Base-by-base conservation (phyloP, 1,140 invertebrate species). In the Theocolax elegans region DNA sequence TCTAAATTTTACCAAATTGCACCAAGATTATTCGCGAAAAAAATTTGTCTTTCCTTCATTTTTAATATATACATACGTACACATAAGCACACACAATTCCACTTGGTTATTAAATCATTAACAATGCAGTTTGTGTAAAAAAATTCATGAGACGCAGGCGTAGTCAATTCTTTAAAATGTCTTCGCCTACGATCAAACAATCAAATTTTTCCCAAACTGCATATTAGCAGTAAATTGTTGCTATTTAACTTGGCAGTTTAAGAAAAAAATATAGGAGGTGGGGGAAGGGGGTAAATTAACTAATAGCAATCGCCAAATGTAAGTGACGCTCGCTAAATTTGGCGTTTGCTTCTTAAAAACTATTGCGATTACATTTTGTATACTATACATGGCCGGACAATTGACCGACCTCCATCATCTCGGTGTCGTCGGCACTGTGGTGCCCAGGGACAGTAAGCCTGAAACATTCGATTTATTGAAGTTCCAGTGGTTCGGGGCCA, bases 391-490 rank as follows among this genome's bases (percentile, higher is more conserved):
- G 77, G 58, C 76, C 77, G 4, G 77, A 62, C 67, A 81, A 65
- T 56, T 80, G 80, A 29, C 73, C 79, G 19, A 81, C 76, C 51
- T 84, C 84, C 73, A 83, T 80, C 81, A 85, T 84, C 60, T 85
- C 83, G 10, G 81, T 77, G 71, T 85, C 83, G 40, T 84, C 83
- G 46, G 79, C 67, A 59, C 62, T 83, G 59, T 82, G 83, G 58
- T 74, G 76, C 17, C 74, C 81, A 54, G 81, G 66, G 42, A 71
- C 62, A 44, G 76, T 77, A 73, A 81, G 80, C 77, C 83, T 84
- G 72, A 53, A 81, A 78, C 15, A 67, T 67, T 48, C 7, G 6
- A 59, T 21, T 70, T 9, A 46, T 46, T 46, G 17, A 46, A 51
- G 12, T 29, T 27, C 12, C 23, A 60, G 38, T 15, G 8, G 21